Evolutionary conservation across 1,140 invertebrate species (phyloP), one percentile per base, ranked within the genome.

Genomic region (Vollenhovia emeryi): DNA sequence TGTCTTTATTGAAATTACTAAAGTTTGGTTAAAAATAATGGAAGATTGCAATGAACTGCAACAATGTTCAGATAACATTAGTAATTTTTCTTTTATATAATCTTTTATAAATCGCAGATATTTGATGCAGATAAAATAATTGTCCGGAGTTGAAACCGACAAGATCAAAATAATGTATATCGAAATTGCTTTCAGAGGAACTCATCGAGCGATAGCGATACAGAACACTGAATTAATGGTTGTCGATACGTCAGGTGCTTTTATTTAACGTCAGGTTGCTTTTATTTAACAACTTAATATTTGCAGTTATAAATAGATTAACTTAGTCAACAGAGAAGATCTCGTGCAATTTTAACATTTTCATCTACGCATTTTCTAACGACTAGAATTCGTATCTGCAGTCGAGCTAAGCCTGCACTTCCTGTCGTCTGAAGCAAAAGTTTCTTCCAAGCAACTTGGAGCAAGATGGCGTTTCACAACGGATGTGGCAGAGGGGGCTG

Each of bases 31-130:
- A 64, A 68, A 27, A 43, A 40, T 52, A 24, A 27, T 40, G 18
- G 24, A 27, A 33, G 7, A 18, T 4, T 50, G 45, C 18, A n/a
- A 24, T 50, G 9, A 64, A 79, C 1, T 24, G 30, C 52, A 66
- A 55, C 60, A 55, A 68, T n/a, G 6, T 79, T 79, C 76, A 79
- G 30, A 36, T 66, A 18, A 40, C n/a, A 66, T 45, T 9, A 24
- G 18, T 4, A 18, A 21, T 62, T 78, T 76, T 78, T 78, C 18
- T 24, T 18, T 3, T 11, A 24, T 11, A 24, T 21, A 48, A 45
- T 62, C 6, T 21, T 76, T 50, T n/a, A 45, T 48, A 62, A 55
- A 21, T 76, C 3, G 9, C 4, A 1, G 5, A 36, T 24, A 76
- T 27, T 55, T 15, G 4, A 5, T 0, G 2, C 0, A 30, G 0